These are phyloP conservation scores for Neoitamus cyanurus DNA, from an alignment of 2,888 invertebrate species.

Conservation along the genomic window DNA sequence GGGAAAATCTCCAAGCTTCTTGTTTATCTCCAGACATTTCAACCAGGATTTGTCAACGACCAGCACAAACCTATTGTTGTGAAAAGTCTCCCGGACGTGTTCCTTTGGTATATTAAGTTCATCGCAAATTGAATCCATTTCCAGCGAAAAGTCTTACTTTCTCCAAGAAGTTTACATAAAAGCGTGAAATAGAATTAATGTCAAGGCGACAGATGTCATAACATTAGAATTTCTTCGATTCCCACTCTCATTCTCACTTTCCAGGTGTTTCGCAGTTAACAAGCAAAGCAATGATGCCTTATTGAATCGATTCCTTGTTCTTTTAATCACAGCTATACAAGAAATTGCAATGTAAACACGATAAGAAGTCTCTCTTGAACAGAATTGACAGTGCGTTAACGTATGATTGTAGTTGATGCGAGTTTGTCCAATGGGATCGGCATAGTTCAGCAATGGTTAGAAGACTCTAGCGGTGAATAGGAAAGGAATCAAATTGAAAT, in stretches of 20 bases:
- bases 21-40: constrained; percentile 64
- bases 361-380: background rate
- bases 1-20: constrained; percentile 60
- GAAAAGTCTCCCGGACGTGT: constrained; percentile 71
- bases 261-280: background rate
- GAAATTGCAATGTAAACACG: background rate
- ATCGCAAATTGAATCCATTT: constrained; percentile 76
- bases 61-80: constrained; percentile 71
- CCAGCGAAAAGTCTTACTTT: background rate
- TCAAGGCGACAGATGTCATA: constrained; percentile 36
- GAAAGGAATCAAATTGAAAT: too few species aligned
- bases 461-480: background rate
- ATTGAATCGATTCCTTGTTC: background rate
- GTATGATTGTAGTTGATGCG: background rate
- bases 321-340: background rate
- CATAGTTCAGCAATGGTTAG: background rate
- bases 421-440: background rate
- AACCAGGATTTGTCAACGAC: constrained; percentile 77
- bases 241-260: background rate
- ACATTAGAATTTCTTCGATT: constrained; percentile 5
- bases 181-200: background rate
- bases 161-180: constrained; percentile 13
- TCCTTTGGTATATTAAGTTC: constrained; percentile 79
- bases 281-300: background rate
- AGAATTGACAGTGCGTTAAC: background rate